Evolutionary conservation across 2,113 vertebrate species (phyloP).

Genomic region (Macroglossus sobrinus): DNA sequence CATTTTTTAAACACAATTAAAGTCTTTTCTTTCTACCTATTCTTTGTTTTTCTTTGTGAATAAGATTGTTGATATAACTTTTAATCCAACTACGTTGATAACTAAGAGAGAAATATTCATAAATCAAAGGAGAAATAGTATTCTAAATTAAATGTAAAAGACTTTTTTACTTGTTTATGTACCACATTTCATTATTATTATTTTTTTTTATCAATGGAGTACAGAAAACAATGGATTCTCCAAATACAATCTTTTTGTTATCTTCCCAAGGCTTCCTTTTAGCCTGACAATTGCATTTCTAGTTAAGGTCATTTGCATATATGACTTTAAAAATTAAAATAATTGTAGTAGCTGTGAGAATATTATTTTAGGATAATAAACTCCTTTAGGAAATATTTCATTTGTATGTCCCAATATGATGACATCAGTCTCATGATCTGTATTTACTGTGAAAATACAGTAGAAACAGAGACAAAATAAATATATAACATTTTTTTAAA

Average conservation of each 20-base stretch:
- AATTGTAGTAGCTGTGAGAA: not conserved
- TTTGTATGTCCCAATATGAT: not conserved
- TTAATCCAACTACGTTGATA: constrained; percentile 55
- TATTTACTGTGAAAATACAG: not conserved
- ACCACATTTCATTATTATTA: constrained; percentile 42
- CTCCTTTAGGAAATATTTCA: not conserved
- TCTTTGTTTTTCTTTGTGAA: constrained; percentile 49
- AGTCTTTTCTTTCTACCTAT: constrained; percentile 43
- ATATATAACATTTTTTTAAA: no score
- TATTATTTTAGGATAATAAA: not conserved
- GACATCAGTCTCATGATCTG: not conserved
- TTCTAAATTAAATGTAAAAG: constrained; percentile 30
- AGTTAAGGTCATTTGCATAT: constrained; percentile 1
- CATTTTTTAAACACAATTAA: constrained; percentile 68
- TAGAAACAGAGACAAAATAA: not conserved
- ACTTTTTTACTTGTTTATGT: not conserved
- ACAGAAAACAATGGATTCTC: not conserved
- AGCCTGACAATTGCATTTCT: not conserved
- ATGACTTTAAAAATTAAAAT: constrained; percentile 1
- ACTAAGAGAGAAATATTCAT: not conserved
- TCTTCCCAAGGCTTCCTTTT: not conserved
- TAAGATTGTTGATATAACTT: constrained; percentile 27
- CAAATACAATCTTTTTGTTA: constrained; percentile 1
- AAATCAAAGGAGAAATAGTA: not conserved
- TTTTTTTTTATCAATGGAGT: not conserved